A percentile compares a stretch with the other conserved stretches of the same genome.
Conservation (phyloP, 2,797 vertebrate genomes). For the Lepidocolaptes lacrymiger region DNA sequence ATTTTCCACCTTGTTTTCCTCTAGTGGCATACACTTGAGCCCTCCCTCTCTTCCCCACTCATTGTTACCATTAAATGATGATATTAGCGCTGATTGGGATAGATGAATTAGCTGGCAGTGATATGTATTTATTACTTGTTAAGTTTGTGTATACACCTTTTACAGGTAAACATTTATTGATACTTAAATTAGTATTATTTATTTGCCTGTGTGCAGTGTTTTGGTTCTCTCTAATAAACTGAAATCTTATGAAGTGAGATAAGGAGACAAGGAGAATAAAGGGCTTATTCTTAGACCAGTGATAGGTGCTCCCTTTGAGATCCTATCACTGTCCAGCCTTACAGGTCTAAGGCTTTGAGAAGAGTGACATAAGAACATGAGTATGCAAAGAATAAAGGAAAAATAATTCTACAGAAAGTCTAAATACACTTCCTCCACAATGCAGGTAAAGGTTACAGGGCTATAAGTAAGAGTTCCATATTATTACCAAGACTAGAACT, state of each 20-base stretch:
- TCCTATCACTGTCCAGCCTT: neutral
- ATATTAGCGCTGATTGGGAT: accelerated
- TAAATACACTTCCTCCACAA: neutral
- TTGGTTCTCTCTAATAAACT: neutral
- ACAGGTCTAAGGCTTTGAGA: neutral
- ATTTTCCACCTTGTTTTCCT: neutral
- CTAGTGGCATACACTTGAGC: neutral
- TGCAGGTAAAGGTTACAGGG: neutral
- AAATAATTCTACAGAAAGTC: neutral
- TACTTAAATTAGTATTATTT: neutral
- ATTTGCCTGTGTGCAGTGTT: neutral
- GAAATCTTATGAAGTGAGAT: neutral
- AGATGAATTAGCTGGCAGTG: neutral
- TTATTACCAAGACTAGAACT: neutral
- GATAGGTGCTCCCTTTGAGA: neutral
- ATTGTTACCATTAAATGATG: neutral
- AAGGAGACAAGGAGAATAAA: neutral
- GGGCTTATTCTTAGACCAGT: neutral
- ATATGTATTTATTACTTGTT: neutral
- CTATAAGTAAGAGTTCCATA: neutral
- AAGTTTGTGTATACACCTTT: neutral
- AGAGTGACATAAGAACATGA: neutral
- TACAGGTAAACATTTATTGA: neutral
- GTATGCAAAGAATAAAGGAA: neutral
- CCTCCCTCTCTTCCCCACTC: accelerated